Conservation (phyloP, 2,888 invertebrate genomes). For the Microctonus aethiopoides region DNA sequence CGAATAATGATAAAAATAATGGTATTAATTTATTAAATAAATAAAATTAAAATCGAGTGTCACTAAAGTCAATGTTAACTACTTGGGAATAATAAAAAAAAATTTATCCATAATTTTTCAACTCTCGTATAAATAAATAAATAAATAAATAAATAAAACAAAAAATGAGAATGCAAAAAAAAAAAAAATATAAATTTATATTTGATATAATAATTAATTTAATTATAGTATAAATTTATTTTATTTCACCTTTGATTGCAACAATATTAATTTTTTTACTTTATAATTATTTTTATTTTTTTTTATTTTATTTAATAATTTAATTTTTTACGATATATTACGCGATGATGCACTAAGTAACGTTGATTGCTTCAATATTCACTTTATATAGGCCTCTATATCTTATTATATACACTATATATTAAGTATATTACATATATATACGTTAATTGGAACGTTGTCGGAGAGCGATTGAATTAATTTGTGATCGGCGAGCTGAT, state of each 20-base stretch:
- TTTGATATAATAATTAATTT: slow-evolving; percentile 19
- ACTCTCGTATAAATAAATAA: no score
- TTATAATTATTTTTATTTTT: background rate
- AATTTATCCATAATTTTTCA: no score
- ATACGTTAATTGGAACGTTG: slow-evolving; percentile 61
- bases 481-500: slow-evolving; percentile 55
- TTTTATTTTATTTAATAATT: background rate
- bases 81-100: background rate
- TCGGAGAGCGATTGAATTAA: slow-evolving; percentile 56
- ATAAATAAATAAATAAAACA: no score
- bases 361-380: background rate
- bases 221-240: background rate
- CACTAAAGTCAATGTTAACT: no score
- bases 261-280: no score
- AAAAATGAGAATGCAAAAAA: background rate
- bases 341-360: background rate
- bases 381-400: slow-evolving; percentile 45
- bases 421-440: background rate
- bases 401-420: background rate
- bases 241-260: background rate
- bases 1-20: no score
- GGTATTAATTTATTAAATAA: no score
- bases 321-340: background rate
- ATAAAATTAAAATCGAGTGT: no score
- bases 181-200: background rate